Evolutionary conservation across 1,140 invertebrate species (phyloP).

Genomic region (Conus ventricosus): DNA sequence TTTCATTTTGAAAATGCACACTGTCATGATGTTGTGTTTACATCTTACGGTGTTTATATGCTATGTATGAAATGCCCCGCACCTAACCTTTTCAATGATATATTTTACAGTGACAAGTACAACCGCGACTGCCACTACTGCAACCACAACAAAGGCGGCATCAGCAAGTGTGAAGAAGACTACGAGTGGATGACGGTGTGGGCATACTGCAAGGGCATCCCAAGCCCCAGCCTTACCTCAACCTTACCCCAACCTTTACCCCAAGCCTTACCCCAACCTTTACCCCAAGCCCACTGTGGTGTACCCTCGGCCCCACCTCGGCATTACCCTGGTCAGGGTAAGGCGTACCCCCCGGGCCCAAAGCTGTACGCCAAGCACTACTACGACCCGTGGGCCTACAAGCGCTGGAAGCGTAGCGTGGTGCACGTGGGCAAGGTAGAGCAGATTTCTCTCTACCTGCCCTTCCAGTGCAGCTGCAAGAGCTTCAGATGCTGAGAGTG

Average conservation of each 20-base stretch:
- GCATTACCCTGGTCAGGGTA: not conserved
- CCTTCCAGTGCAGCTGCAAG: conserved; percentile 31
- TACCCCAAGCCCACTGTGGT: not conserved
- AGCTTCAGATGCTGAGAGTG: conserved; percentile 8
- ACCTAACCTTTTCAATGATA: too few species aligned
- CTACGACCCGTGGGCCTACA: not conserved
- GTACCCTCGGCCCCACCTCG: not conserved
- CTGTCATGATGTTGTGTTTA: too few species aligned
- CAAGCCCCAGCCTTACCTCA: not conserved
- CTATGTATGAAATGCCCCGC: too few species aligned
- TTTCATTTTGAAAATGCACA: too few species aligned
- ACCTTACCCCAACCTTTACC: not conserved
- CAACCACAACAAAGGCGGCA: conserved; percentile 4
- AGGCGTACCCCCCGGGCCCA: not conserved
- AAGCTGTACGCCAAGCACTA: conserved; percentile 15
- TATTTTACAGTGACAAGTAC: conserved; percentile 23
- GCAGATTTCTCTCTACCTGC: conserved; percentile 19
- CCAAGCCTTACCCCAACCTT: not conserved
- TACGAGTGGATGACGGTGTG: conserved; percentile 30
- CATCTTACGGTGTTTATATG: too few species aligned
- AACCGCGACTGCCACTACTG: conserved; percentile 39
- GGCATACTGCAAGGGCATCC: conserved; percentile 35
- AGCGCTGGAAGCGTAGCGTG: conserved; percentile 9
- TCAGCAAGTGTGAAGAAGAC: conserved; percentile 30
- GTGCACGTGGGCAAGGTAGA: not conserved